phyloP scores from a whole-genome alignment of 2,888 invertebrate genomes.

The Himalopsyche anomala region DNA sequence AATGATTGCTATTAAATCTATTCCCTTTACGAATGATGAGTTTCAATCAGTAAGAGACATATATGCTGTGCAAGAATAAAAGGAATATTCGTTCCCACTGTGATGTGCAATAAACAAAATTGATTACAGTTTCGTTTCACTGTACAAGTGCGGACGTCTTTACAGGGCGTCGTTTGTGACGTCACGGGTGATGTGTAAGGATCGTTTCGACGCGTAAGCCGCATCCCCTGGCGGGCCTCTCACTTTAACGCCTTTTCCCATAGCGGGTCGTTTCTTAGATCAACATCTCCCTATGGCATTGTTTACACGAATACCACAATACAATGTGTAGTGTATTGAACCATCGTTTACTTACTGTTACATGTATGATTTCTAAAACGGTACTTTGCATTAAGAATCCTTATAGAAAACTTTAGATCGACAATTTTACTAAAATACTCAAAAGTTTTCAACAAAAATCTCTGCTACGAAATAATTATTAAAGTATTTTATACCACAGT shows the following conservation, averaged over 20 bases:
- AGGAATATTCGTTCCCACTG: background rate
- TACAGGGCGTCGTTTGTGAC: constrained; percentile 18
- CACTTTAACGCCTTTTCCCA: constrained; percentile 37
- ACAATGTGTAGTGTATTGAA: background rate
- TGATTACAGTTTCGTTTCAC: background rate
- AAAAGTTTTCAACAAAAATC: too few relatives aligned
- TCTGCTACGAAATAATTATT: too few relatives aligned
- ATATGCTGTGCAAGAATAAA: too few relatives aligned
- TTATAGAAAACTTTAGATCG: too few relatives aligned
- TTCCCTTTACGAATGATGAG: too few relatives aligned
- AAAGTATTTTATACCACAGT: too few relatives aligned
- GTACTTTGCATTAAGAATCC: too few relatives aligned
- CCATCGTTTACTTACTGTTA: background rate
- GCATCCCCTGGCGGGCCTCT: constrained; percentile 50
- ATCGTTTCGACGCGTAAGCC: constrained; percentile 45
- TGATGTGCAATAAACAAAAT: constrained; percentile 8
- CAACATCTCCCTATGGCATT: background rate
- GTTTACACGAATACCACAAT: background rate
- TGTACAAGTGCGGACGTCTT: background rate
- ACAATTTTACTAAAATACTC: too few relatives aligned
- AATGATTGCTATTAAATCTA: too few relatives aligned
- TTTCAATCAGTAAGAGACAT: too few relatives aligned
- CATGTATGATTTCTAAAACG: background rate
- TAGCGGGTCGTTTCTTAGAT: constrained; percentile 24
- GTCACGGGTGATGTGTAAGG: background rate